These are phyloP conservation scores for Sapayoa aenigma DNA, from an alignment of 2,113 vertebrate genomes.

Conservation along the genomic window DNA sequence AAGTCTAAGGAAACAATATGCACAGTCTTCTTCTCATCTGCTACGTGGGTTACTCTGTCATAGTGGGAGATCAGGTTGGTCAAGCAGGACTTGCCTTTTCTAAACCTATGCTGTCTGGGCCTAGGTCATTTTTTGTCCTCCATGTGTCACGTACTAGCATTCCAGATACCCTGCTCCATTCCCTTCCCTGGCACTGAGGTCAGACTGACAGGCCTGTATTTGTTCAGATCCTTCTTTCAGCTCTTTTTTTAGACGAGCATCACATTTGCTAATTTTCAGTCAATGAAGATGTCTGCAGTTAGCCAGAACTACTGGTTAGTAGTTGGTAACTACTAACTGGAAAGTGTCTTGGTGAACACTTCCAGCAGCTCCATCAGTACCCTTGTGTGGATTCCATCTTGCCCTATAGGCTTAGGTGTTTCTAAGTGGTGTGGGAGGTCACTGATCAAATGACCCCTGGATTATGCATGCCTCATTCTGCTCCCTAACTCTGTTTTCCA, in stretches of 20 bases:
- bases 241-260: not conserved
- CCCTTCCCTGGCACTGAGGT: not conserved
- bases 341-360: not conserved
- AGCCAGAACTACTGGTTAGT: not conserved
- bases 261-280: not conserved
- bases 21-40: not conserved
- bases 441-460: not conserved
- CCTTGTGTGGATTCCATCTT: accelerated
- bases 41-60: not conserved
- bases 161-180: not conserved
- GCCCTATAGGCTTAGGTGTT: not conserved
- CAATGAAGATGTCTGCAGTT: not conserved
- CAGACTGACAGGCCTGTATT: not conserved
- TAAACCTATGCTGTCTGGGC: not conserved
- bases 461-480: not conserved
- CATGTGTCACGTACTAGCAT: not conserved
- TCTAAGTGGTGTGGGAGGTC: not conserved
- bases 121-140: not conserved
- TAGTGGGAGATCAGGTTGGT: not conserved
- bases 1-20: not conserved
- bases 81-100: not conserved
- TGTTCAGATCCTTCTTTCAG: not conserved
- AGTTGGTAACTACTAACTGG: too few species aligned
- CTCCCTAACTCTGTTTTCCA: not conserved
- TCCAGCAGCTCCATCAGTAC: not conserved